These are phyloP conservation scores for Actinia tenebrosa DNA, from an alignment of 64 coral and sea anemone genomes.

Conservation along the genomic window DNA sequence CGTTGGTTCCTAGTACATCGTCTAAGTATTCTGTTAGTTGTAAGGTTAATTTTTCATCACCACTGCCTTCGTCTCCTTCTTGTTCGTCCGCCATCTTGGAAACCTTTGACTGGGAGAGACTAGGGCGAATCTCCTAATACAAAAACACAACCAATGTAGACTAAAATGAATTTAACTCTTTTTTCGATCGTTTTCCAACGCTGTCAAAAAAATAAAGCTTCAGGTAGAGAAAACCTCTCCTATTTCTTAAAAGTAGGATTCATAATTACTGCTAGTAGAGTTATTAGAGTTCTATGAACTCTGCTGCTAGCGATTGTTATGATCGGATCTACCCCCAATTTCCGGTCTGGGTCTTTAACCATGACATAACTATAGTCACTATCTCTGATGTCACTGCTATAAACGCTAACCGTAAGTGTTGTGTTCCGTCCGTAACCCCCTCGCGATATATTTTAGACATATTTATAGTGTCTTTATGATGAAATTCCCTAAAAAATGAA, in stretches of 20 bases:
- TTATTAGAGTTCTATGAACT: no score
- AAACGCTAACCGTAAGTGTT: no score
- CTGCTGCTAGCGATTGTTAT: not conserved
- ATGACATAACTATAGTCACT: not conserved
- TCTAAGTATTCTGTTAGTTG: conserved; percentile 38
- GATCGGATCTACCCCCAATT: not conserved
- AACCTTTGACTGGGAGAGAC: not conserved
- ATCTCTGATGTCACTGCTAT: no score
- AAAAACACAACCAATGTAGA: no score
- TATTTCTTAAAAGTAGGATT: not conserved
- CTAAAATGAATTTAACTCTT: no score
- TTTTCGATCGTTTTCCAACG: no score
- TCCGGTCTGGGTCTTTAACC: not conserved
- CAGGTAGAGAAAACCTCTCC: not conserved
- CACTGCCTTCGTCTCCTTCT: not conserved
- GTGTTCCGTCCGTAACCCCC: no score
- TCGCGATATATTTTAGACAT: no score
- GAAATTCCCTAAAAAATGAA: no score
- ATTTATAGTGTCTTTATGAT: not conserved
- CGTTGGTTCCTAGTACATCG: conserved; percentile 35
- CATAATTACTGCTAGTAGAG: not conserved
- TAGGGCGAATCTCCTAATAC: not conserved
- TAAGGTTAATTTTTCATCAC: not conserved
- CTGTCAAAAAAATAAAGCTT: not conserved
- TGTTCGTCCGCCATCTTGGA: conserved; percentile 51